phyloP scores from a whole-genome alignment of 2,797 vertebrate species.

The Dallia pectoralis region DNA sequence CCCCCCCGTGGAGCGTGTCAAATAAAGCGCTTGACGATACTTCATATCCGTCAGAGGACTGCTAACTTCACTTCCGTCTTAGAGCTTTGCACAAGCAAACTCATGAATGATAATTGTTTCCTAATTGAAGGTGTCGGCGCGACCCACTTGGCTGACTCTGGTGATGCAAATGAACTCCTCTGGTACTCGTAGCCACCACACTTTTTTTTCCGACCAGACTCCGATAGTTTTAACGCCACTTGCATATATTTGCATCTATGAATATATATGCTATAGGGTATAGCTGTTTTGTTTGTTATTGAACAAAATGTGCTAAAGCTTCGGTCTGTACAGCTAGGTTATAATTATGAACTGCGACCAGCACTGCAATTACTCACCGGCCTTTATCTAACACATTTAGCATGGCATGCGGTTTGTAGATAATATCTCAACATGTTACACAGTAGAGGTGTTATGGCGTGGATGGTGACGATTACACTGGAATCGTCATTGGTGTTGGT shows the following conservation, averaged over 20 bases:
- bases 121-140: conserved; percentile 67
- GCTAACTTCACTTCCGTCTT: conserved; percentile 59
- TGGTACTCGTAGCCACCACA: conserved; percentile 58
- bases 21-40: conserved; percentile 29
- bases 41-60: conserved; percentile 42
- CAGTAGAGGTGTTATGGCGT: background rate
- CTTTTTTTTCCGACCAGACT: conserved; percentile 34
- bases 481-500: background rate
- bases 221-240: conserved; percentile 21
- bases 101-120: conserved; percentile 68
- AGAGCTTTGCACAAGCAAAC: conserved; percentile 65
- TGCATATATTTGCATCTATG: conserved; percentile 50
- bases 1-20: conserved; percentile 31
- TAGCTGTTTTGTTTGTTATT: conserved; percentile 23
- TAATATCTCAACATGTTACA: background rate
- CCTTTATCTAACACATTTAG: background rate
- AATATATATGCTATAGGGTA: conserved; percentile 57
- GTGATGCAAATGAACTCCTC: conserved; percentile 62
- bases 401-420: background rate
- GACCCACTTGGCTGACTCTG: conserved; percentile 46
- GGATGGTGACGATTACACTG: background rate
- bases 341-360: background rate
- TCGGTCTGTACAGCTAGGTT: background rate
- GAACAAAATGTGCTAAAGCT: conserved; percentile 27
- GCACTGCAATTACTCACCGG: background rate